phyloP scores from a whole-genome alignment of 1,140 invertebrate species.

The Drosophila azteca region DNA sequence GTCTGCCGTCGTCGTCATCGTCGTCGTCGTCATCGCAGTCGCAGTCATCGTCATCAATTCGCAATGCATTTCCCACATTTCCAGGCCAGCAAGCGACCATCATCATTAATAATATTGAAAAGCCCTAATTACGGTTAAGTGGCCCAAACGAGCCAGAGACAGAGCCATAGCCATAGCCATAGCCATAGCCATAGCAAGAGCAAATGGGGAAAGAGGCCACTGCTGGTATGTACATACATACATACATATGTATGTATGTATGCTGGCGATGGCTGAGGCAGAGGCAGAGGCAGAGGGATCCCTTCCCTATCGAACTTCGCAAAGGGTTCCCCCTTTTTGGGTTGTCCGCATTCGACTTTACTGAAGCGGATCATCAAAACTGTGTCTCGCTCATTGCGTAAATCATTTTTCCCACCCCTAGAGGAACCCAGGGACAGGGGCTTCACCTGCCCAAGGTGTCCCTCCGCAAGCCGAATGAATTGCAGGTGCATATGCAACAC shows the following conservation, averaged over 20 bases:
- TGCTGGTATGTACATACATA: not conserved
- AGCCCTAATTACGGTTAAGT: conserved; percentile 81
- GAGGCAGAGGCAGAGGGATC: not conserved
- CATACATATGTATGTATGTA: not conserved
- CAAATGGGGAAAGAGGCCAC: not conserved
- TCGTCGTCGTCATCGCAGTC: conserved; percentile 16
- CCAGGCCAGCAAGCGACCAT: conserved; percentile 63
- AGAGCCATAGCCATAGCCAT: not conserved
- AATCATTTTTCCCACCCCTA: conserved; percentile 81
- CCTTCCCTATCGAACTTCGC: conserved; percentile 50
- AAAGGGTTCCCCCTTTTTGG: conserved; percentile 30
- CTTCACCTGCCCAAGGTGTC: conserved; percentile 56
- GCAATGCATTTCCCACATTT: conserved; percentile 79
- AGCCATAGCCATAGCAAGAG: no score
- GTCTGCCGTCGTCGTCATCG: conserved; percentile 6
- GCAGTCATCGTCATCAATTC: conserved; percentile 61
- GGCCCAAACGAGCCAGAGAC: conserved; percentile 66
- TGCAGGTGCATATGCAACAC: conserved; percentile 54
- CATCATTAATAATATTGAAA: conserved; percentile 83
- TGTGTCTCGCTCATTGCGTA: conserved; percentile 57
- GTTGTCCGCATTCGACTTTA: conserved; percentile 31
- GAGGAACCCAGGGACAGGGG: not conserved
- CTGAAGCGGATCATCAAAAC: conserved; percentile 43
- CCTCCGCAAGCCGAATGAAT: not conserved
- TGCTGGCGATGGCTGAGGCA: not conserved